Evolutionary conservation across 2,797 vertebrate genomes (phyloP).

Genomic region (Phoeniculus purpureus): DNA sequence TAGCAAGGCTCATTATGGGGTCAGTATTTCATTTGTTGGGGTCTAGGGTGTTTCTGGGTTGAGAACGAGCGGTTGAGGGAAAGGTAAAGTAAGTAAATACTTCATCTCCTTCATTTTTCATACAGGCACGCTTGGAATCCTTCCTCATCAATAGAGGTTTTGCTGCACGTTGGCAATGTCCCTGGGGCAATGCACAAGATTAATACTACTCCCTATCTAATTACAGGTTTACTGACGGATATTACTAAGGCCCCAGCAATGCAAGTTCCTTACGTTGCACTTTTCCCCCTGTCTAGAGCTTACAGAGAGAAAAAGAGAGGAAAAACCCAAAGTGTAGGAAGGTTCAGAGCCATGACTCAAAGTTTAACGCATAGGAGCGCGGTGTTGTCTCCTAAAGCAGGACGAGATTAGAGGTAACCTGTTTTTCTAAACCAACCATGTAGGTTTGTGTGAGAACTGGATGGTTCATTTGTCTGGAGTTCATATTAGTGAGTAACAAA

Average conservation of each 20-base stretch:
- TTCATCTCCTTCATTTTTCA: slow-evolving; percentile 68
- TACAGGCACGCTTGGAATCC: slow-evolving; percentile 77
- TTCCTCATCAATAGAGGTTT: slow-evolving; percentile 74
- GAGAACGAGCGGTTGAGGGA: slow-evolving; percentile 21
- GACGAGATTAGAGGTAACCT: slow-evolving; percentile 44
- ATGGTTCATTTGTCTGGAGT: slow-evolving; percentile 1
- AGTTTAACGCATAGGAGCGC: background rate
- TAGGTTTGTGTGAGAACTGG: slow-evolving; percentile 65
- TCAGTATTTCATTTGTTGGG: background rate
- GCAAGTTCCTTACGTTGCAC: slow-evolving; percentile 64
- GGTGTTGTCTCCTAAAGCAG: slow-evolving; percentile 52
- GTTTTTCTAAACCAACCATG: slow-evolving; percentile 64
- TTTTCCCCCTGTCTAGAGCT: slow-evolving; percentile 47
- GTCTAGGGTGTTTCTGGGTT: background rate
- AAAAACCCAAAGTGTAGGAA: background rate
- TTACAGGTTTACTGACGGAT: slow-evolving; percentile 85
- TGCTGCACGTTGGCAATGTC: slow-evolving; percentile 63
- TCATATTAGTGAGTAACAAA: slow-evolving; percentile 77
- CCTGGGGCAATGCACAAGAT: slow-evolving; percentile 78
- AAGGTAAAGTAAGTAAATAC: slow-evolving; percentile 48
- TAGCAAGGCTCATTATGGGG: background rate
- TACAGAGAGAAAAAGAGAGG: background rate
- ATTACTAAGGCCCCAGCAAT: slow-evolving; percentile 81
- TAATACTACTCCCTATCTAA: slow-evolving; percentile 83
- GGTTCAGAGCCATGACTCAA: slow-evolving; percentile 53